Evolutionary conservation across 1,140 invertebrate species (phyloP).

Genomic region (Globodera rostochiensis): DNA sequence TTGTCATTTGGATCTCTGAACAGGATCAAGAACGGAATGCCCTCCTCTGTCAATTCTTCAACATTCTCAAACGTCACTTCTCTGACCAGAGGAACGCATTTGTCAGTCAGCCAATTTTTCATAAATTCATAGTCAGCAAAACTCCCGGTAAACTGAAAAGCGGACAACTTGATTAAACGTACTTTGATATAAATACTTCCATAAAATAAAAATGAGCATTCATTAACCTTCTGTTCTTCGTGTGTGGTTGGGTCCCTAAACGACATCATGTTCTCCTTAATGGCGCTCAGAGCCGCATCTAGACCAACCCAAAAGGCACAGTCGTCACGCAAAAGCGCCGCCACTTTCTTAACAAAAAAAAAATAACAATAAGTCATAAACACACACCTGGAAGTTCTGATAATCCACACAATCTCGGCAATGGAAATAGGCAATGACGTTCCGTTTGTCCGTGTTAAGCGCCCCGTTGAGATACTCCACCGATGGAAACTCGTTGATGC

Average conservation of each 20-base stretch:
- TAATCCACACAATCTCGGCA: slow-evolving; percentile 59
- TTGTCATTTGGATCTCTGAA: slow-evolving; percentile 75
- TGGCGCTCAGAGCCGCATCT: slow-evolving; percentile 45
- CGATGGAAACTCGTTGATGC: slow-evolving; percentile 59
- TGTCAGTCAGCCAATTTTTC: slow-evolving; percentile 80
- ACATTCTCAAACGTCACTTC: slow-evolving; percentile 99
- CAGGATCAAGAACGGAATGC: slow-evolving; percentile 93
- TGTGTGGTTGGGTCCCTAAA: slow-evolving; percentile 61
- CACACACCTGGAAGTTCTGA: slow-evolving; percentile 56
- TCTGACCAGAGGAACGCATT: slow-evolving; percentile 75
- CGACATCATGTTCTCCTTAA: slow-evolving; percentile 51
- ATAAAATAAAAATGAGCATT: slow-evolving; percentile 20
- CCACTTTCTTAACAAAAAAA: slow-evolving; percentile 56
- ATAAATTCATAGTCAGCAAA: slow-evolving; percentile 69
- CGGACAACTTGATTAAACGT: background rate
- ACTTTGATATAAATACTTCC: background rate
- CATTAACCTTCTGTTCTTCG: slow-evolving; percentile 57
- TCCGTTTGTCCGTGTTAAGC: slow-evolving; percentile 56
- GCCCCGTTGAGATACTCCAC: slow-evolving; percentile 46
- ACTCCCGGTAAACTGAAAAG: slow-evolving; percentile 66
- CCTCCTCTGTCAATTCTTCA: slow-evolving; percentile 93
- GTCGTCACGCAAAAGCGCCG: slow-evolving; percentile 60
- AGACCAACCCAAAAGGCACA: slow-evolving; percentile 58
- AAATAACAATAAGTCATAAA: background rate
- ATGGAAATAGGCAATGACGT: slow-evolving; percentile 60